Conservation (phyloP, 2,113 vertebrate genomes). For the Clarias magur region DNA sequence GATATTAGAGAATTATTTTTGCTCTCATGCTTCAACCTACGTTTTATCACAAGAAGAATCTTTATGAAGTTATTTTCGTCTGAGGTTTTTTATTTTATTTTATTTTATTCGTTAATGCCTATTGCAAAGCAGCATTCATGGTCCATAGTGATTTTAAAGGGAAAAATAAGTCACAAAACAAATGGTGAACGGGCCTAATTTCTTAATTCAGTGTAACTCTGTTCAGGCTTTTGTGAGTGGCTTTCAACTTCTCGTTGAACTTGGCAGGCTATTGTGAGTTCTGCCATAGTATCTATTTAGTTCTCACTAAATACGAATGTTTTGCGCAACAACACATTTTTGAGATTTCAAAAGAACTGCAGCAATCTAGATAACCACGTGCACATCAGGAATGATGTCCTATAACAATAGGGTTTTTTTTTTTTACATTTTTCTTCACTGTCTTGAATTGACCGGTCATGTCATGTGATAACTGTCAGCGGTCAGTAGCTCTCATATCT, state of each 20-base stretch:
- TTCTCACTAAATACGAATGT: not conserved
- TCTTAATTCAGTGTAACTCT: conserved; percentile 38
- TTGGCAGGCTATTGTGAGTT: conserved; percentile 41
- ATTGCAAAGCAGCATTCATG: conserved; percentile 60
- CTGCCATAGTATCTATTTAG: conserved; percentile 18
- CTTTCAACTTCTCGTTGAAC: conserved; percentile 51
- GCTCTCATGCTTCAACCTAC: not conserved
- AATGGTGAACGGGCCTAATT: conserved; percentile 51
- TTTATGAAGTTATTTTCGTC: not conserved
- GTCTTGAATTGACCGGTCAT: not conserved
- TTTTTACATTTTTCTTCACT: not conserved
- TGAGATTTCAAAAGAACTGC: not conserved
- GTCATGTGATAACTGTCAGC: not conserved
- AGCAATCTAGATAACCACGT: not conserved
- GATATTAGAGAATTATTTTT: conserved; percentile 3
- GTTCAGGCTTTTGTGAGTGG: conserved; percentile 30
- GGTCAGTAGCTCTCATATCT: not conserved
- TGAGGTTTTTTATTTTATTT: not conserved
- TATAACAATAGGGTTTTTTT: not conserved
- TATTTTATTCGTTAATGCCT: conserved; percentile 32
- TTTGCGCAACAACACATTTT: not conserved
- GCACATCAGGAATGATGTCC: not conserved
- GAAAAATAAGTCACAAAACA: conserved; percentile 57
- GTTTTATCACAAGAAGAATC: conserved; percentile 14
- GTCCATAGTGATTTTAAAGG: conserved; percentile 62